Conservation (phyloP, 2,113 vertebrate species). For the Gallinago media region DNA sequence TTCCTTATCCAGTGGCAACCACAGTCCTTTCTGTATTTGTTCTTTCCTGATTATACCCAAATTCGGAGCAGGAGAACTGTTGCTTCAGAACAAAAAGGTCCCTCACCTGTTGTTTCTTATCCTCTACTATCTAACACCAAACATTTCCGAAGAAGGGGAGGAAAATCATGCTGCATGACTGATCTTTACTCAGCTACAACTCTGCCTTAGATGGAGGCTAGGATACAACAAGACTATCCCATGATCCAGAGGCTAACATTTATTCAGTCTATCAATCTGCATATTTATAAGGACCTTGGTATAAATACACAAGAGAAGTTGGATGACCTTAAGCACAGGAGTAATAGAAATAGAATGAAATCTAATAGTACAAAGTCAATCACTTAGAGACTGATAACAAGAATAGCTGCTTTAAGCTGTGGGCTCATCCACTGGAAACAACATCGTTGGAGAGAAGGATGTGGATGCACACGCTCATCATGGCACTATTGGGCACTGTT, state of each 20-base stretch:
- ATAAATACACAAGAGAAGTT: not conserved
- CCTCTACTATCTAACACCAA: not conserved
- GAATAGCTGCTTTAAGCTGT: conserved; percentile 2
- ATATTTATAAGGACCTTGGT: not conserved
- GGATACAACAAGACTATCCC: not conserved
- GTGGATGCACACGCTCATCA: not conserved
- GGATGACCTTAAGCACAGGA: not conserved
- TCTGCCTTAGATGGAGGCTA: not conserved
- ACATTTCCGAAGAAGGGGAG: not conserved
- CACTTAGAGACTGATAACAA: not conserved
- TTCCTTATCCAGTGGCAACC: not conserved
- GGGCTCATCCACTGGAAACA: not conserved
- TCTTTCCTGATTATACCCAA: not conserved
- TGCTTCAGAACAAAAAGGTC: not conserved
- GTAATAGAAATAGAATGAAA: conserved; percentile 39
- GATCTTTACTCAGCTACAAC: not conserved
- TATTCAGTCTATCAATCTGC: not conserved
- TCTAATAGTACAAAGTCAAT: not conserved
- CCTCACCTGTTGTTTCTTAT: not conserved
- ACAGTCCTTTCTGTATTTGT: not conserved
- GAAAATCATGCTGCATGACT: not conserved
- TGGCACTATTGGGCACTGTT: not conserved
- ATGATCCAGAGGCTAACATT: not conserved
- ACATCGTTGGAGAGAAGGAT: not conserved
- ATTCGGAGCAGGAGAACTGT: not conserved